These are phyloP conservation scores for Ivindomyrus marchei DNA, from an alignment of 2,113 vertebrate species.

Conservation along the genomic window DNA sequence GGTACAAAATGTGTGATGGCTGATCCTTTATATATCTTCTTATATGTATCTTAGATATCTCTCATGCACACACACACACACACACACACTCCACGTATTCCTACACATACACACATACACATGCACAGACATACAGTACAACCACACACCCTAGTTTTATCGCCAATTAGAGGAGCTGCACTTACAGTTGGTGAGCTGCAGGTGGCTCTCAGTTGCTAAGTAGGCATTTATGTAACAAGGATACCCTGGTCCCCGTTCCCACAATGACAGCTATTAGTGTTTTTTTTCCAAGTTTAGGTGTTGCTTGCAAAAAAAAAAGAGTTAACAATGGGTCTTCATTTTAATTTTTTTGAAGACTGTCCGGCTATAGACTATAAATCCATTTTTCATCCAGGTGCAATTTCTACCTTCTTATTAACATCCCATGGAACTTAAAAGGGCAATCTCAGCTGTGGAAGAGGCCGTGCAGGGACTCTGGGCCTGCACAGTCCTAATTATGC, in stretches of 20 bases:
- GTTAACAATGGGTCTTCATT: not conserved
- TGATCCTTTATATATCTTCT: not conserved
- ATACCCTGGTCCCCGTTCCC: not conserved
- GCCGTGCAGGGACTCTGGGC: not conserved
- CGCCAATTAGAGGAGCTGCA: not conserved
- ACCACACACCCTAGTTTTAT: not conserved
- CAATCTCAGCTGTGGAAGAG: not conserved
- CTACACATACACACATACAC: not conserved
- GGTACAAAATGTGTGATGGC: not conserved
- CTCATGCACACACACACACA: not conserved
- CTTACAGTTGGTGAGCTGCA: not conserved
- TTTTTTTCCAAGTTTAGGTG: not conserved
- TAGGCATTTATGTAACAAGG: not conserved
- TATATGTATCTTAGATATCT: not conserved
- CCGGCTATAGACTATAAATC: not conserved
- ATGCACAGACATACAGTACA: not conserved
- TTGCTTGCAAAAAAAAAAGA: not conserved
- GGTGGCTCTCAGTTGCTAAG: not conserved
- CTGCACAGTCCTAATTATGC: not conserved
- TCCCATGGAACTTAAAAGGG: constrained; percentile 3
- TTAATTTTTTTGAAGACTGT: not conserved
- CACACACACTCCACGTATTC: not conserved
- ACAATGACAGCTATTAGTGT: not conserved
- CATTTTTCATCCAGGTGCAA: not conserved
- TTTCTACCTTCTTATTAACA: not conserved